phyloP scores from a whole-genome alignment of 1,140 invertebrate genomes.

The Vanessa tameamea region DNA sequence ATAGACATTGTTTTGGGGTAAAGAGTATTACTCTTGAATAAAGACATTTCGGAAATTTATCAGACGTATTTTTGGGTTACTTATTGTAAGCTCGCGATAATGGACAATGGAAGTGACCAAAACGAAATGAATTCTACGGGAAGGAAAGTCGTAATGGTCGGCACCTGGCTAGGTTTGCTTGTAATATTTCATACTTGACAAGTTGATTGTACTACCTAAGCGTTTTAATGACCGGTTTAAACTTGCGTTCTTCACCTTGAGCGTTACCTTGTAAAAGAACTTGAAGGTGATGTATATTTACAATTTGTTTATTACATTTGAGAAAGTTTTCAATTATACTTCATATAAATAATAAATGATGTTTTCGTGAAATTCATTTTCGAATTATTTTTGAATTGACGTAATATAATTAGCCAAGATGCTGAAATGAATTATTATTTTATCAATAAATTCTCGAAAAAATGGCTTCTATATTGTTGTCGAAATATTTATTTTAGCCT shows the following conservation, averaged over 20 bases:
- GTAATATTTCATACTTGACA: slow-evolving; percentile 73
- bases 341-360: no score
- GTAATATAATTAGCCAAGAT: no score
- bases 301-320: background rate
- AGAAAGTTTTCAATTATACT: background rate
- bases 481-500: no score
- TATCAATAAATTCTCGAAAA: no score
- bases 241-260: slow-evolving; percentile 68
- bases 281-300: slow-evolving; percentile 13
- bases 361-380: no score
- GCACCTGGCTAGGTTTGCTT: slow-evolving; percentile 31
- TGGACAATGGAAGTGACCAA: slow-evolving; percentile 32
- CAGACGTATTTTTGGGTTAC: slow-evolving; percentile 22
- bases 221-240: slow-evolving; percentile 60
- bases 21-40: slow-evolving; percentile 59
- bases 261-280: slow-evolving; percentile 46
- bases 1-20: slow-evolving; percentile 52
- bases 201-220: slow-evolving; percentile 62
- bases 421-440: no score
- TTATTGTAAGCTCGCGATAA: slow-evolving; percentile 20
- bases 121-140: slow-evolving; percentile 32
- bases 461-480: no score
- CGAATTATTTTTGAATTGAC: no score
- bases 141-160: slow-evolving; percentile 47
- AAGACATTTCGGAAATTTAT: slow-evolving; percentile 52